Conservation (phyloP, 2,888 invertebrate genomes). For the Dryobota labecula region DNA sequence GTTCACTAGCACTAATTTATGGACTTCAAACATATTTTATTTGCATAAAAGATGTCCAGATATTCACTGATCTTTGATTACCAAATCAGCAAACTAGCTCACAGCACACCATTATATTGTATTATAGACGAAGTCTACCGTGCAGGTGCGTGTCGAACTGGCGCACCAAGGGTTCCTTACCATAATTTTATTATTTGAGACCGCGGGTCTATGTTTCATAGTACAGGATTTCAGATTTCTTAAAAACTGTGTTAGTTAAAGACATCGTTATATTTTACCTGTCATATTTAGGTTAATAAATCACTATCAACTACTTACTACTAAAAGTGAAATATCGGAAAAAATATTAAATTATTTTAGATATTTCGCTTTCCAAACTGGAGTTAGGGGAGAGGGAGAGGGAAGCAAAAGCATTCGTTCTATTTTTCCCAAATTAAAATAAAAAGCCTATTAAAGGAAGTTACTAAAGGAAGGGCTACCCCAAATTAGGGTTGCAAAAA, state of each 20-base stretch:
- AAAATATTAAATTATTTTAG: not conserved
- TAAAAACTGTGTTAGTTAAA: no score
- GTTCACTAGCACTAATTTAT: not conserved
- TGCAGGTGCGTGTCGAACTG: no score
- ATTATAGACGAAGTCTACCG: not conserved
- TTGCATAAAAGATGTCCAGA: not conserved
- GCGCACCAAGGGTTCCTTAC: slow-evolving; percentile 4
- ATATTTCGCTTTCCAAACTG: not conserved
- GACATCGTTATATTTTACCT: not conserved
- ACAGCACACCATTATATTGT: not conserved
- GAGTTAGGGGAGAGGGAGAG: not conserved
- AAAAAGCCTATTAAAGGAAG: not conserved
- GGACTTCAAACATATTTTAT: not conserved
- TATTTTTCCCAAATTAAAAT: not conserved
- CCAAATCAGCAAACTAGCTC: not conserved
- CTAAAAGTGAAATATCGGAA: not conserved
- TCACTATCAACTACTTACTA: not conserved
- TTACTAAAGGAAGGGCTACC: no score
- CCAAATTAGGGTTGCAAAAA: not conserved
- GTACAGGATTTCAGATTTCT: not conserved
- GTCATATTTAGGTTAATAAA: not conserved
- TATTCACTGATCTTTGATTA: not conserved
- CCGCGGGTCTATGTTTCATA: not conserved
- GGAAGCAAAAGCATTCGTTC: not conserved
- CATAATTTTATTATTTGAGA: not conserved